phyloP scores from a whole-genome alignment of 2,797 vertebrate genomes.

The Sebastes wilsoni region DNA sequence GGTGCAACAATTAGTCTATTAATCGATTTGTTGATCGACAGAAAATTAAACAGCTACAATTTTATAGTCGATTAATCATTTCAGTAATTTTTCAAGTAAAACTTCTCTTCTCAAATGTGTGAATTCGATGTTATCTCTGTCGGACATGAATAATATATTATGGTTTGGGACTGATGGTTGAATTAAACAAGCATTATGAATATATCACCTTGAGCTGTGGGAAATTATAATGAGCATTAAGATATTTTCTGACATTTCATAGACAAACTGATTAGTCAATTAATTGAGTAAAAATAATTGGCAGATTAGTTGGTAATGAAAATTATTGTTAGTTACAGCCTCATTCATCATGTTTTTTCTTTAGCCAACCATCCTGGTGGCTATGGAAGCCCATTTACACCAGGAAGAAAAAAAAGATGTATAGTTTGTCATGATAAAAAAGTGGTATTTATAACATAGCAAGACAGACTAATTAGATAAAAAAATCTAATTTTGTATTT shows the following conservation, averaged over 20 bases:
- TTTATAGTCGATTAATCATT: not conserved
- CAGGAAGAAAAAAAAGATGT: too few relatives aligned
- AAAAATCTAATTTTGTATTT: too few relatives aligned
- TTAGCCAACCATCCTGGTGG: not conserved
- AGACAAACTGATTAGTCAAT: not conserved
- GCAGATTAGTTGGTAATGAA: not conserved
- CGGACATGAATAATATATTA: not conserved
- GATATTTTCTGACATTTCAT: not conserved
- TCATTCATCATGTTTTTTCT: not conserved
- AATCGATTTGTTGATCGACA: too few relatives aligned
- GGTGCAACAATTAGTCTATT: too few relatives aligned
- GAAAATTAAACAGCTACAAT: too few relatives aligned
- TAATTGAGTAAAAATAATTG: not conserved
- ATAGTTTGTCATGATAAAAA: not conserved
- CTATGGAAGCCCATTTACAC: not conserved
- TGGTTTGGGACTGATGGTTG: not conserved
- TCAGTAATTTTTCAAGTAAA: not conserved
- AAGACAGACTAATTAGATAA: not conserved
- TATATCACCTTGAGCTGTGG: not conserved
- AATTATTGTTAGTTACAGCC: not conserved
- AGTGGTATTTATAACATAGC: not conserved
- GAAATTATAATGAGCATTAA: not conserved
- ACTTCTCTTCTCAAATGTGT: not conserved
- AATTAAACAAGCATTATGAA: not conserved
- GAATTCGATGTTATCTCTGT: not conserved